Percentiles rank a stretch among this genome's conserved stretches.
Conservation (phyloP, 1,140 invertebrate genomes). For the Carposina sasakii region DNA sequence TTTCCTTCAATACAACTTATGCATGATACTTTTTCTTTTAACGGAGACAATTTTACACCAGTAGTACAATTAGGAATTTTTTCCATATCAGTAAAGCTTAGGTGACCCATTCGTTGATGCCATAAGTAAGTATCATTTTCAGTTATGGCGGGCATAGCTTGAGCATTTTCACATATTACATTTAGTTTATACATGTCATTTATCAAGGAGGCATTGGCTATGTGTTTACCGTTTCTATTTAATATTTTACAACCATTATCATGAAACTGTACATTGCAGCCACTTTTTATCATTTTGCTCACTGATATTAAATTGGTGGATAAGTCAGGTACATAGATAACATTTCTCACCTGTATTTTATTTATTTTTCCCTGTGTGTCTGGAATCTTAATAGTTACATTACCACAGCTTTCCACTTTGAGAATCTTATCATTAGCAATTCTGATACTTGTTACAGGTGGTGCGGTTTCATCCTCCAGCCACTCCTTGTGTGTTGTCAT, state of each 20-base stretch:
- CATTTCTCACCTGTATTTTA: conserved; percentile 28
- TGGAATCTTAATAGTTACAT: conserved; percentile 19
- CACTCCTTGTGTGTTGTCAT: conserved; percentile 28
- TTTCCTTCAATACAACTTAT: not conserved
- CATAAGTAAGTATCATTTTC: not conserved
- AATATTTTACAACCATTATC: conserved; percentile 28
- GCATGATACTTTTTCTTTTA: conserved; percentile 1
- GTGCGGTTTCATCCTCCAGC: conserved; percentile 14
- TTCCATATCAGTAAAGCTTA: not conserved
- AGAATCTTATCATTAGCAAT: conserved; percentile 25
- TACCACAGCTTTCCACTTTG: conserved; percentile 23
- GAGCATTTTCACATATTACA: too few relatives aligned
- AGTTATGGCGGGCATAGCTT: not conserved
- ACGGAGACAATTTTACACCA: conserved; percentile 15
- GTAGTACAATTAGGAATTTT: conserved; percentile 1
- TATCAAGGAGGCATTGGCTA: not conserved
- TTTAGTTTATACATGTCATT: not conserved
- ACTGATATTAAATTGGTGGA: conserved; percentile 29
- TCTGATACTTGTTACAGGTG: conserved; percentile 22
- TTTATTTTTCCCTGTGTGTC: conserved; percentile 16
- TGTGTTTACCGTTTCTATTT: conserved; percentile 9
- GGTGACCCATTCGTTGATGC: conserved; percentile 3
- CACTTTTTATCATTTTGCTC: conserved; percentile 33
- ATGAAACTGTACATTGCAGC: conserved; percentile 29
- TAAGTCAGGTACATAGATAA: conserved; percentile 30